Conservation (phyloP, 2,888 invertebrate species). For the Cerceris rybyensis region DNA sequence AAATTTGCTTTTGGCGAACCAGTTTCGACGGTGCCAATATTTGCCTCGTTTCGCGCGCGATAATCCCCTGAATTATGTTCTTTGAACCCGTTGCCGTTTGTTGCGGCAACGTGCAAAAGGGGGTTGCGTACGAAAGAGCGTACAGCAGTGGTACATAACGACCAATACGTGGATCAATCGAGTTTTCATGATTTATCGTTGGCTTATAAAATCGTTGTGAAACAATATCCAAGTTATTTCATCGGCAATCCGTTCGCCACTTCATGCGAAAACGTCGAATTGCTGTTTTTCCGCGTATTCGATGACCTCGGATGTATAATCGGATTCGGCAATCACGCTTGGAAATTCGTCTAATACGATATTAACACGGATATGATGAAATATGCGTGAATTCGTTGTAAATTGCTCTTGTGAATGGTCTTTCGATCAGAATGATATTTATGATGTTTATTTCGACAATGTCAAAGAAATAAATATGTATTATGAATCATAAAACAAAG, state of each 20-base stretch:
- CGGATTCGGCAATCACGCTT: no score
- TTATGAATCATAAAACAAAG: no score
- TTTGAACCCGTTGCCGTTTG: slow-evolving; percentile 59
- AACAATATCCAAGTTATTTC: slow-evolving; percentile 54
- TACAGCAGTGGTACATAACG: slow-evolving; percentile 19
- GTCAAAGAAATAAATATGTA: no score
- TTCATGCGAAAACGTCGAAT: slow-evolving; percentile 7
- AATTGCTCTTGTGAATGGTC: no score
- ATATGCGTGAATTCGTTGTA: no score
- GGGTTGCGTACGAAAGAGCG: slow-evolving; percentile 45
- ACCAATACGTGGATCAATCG: slow-evolving; percentile 52
- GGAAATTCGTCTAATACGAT: no score
- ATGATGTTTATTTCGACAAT: no score
- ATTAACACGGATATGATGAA: no score
- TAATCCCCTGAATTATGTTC: slow-evolving; percentile 69
- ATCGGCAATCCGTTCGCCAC: slow-evolving; percentile 9
- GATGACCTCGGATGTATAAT: background rate
- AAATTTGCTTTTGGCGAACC: slow-evolving; percentile 67
- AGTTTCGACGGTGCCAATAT: slow-evolving; percentile 66
- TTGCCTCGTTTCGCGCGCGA: slow-evolving; percentile 62
- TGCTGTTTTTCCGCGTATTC: background rate
- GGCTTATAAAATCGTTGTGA: slow-evolving; percentile 55
- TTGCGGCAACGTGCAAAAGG: slow-evolving; percentile 38
- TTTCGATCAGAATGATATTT: no score
- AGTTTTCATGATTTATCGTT: slow-evolving; percentile 59